Evolutionary conservation across 2,888 invertebrate species (phyloP).

Genomic region (Stenoptilia bipunctidactyla): DNA sequence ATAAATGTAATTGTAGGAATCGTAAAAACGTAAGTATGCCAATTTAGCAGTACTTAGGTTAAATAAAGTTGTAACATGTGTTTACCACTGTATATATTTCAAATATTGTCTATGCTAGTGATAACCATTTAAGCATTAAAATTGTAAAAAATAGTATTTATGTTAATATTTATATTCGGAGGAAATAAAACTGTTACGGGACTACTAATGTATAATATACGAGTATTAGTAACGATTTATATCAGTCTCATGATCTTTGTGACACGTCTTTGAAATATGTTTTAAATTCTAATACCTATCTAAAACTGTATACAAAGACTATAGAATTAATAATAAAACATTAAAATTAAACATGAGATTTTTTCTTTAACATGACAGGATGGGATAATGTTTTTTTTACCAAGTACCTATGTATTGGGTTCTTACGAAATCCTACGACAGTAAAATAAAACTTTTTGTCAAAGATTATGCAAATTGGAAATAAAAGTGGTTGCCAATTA

Average conservation of each 20-base stretch:
- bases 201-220: conserved; percentile 15
- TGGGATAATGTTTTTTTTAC: no score
- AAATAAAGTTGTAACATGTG: no score
- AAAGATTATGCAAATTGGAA: no score
- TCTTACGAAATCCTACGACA: no score
- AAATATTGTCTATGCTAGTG: no score
- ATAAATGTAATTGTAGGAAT: conserved; percentile 18
- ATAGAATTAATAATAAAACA: conserved; percentile 61
- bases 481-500: no score
- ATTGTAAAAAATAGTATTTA: background rate
- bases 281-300: conserved; percentile 27
- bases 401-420: no score
- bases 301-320: conserved; percentile 26
- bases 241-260: conserved; percentile 26
- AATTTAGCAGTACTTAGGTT: conserved; percentile 16
- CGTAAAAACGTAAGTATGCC: conserved; percentile 28
- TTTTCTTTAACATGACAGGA: no score
- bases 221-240: conserved; percentile 24
- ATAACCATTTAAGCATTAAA: no score
- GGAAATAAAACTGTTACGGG: conserved; percentile 9
- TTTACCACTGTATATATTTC: no score
- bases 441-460: no score
- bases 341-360: no score
- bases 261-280: conserved; percentile 26
- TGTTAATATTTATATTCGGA: conserved; percentile 30